These are phyloP conservation scores for Coreoperca whiteheadi DNA, from an alignment of 2,113 vertebrate genomes.

Conservation along the genomic window DNA sequence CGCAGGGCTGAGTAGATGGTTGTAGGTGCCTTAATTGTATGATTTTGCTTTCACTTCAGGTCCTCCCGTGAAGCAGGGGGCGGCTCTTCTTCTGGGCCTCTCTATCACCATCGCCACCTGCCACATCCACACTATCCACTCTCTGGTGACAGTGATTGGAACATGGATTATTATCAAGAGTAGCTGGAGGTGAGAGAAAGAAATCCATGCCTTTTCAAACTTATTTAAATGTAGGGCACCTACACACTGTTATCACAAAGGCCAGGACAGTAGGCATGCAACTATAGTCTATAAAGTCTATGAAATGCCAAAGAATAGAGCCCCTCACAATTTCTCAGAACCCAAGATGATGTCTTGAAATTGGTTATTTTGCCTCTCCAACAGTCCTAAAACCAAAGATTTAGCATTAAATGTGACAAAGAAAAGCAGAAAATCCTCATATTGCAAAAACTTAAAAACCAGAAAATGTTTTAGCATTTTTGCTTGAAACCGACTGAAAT, in stretches of 20 bases:
- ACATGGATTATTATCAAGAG: conserved; percentile 90
- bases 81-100: conserved; percentile 86
- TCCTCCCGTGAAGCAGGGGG: conserved; percentile 86
- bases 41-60: conserved; percentile 72
- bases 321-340: neutral
- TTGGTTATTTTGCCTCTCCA: neutral
- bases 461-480: neutral
- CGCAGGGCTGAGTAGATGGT: too few relatives aligned
- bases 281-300: neutral
- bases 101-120: conserved; percentile 86
- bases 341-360: neutral
- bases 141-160: conserved; percentile 88
- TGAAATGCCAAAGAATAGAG: neutral
- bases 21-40: conserved; percentile 4
- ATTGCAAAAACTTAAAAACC: neutral
- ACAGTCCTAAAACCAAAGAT: neutral
- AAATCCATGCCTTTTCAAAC: neutral
- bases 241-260: neutral
- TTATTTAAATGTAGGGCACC: neutral
- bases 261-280: neutral
- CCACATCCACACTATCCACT: conserved; percentile 89
- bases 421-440: neutral
- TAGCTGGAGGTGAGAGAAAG: conserved; percentile 83
- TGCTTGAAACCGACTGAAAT: neutral
- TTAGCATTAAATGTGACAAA: neutral